A percentile compares a stretch with the other conserved stretches of the same genome.
Evolutionary conservation across 1,140 invertebrate species (phyloP).

Genomic region (Eumeta japonica): DNA sequence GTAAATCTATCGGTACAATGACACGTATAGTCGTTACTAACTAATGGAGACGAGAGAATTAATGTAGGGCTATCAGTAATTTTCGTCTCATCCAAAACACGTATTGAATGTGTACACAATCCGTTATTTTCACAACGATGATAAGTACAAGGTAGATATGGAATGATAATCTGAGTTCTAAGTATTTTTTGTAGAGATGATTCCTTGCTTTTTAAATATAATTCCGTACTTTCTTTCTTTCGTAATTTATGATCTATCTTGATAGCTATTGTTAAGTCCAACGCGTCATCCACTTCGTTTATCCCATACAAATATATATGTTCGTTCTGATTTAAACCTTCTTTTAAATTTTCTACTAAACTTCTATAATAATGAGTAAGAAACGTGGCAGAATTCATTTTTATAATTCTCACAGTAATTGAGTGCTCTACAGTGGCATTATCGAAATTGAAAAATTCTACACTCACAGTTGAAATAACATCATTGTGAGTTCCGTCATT

Average conservation of each 20-base stretch:
- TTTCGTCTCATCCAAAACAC: slow-evolving; percentile 65
- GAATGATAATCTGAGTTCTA: slow-evolving; percentile 57
- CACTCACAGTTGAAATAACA: slow-evolving; percentile 79
- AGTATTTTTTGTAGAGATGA: slow-evolving; percentile 65
- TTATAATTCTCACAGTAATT: slow-evolving; percentile 71
- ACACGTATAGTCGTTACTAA: slow-evolving; percentile 76
- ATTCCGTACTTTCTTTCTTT: slow-evolving; percentile 62
- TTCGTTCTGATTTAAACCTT: slow-evolving; percentile 64
- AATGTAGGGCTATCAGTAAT: slow-evolving; percentile 76
- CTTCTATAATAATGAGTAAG: slow-evolving; percentile 72
- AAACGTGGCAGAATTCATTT: slow-evolving; percentile 73
- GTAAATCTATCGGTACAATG: slow-evolving; percentile 77
- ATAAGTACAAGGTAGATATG: slow-evolving; percentile 72
- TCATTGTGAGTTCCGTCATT: slow-evolving; percentile 86
- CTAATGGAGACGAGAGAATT: slow-evolving; percentile 77
- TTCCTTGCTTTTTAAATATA: slow-evolving; percentile 64
- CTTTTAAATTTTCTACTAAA: slow-evolving; percentile 70
- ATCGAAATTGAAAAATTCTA: slow-evolving; percentile 78
- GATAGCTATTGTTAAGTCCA: slow-evolving; percentile 72
- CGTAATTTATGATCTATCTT: slow-evolving; percentile 60
- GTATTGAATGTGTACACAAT: slow-evolving; percentile 71
- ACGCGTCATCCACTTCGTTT: slow-evolving; percentile 62
- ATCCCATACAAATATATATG: slow-evolving; percentile 72
- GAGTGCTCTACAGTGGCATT: slow-evolving; percentile 83
- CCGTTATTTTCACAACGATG: slow-evolving; percentile 75